Conservation (phyloP, 1,140 invertebrate genomes). For the Andrena cerasifolii region DNA sequence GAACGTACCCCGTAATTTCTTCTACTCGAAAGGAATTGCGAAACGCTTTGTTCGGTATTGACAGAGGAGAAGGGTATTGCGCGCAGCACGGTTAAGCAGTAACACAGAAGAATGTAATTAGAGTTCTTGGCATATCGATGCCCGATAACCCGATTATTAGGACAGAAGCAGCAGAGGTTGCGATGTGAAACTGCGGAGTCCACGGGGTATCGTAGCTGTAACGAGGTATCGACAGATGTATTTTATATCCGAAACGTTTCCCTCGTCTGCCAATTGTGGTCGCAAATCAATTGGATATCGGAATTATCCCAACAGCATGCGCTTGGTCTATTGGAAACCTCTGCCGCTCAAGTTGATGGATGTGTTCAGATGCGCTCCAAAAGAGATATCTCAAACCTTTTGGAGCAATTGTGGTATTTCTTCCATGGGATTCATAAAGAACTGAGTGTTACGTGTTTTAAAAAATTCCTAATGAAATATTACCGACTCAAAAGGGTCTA, state of each 20-base stretch:
- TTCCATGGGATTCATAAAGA: too few species aligned
- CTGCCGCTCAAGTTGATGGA: too few species aligned
- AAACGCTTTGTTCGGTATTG: slow-evolving; percentile 55
- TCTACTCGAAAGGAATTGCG: slow-evolving; percentile 50
- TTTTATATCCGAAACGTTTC: background rate
- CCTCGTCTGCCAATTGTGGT: background rate
- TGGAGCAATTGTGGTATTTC: too few species aligned
- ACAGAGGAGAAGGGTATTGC: slow-evolving; percentile 41
- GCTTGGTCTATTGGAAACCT: background rate
- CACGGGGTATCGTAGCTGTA: slow-evolving; percentile 1
- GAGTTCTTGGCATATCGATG: slow-evolving; percentile 51
- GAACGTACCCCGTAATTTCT: slow-evolving; percentile 52
- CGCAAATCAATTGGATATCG: background rate
- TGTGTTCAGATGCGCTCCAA: too few species aligned
- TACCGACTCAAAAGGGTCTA: too few species aligned
- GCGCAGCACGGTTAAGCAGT: slow-evolving; percentile 46
- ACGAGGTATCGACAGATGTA: slow-evolving; percentile 11
- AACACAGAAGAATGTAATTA: slow-evolving; percentile 58
- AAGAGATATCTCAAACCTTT: too few species aligned
- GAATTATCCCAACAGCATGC: slow-evolving; percentile 1
- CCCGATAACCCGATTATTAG: slow-evolving; percentile 55
- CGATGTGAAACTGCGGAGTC: slow-evolving; percentile 24
- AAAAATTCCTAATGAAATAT: too few species aligned
- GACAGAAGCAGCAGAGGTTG: slow-evolving; percentile 28
- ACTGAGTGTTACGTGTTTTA: too few species aligned